These are phyloP conservation scores for Trichopria drosophilae DNA, from an alignment of 2,888 invertebrate species.

Conservation along the genomic window DNA sequence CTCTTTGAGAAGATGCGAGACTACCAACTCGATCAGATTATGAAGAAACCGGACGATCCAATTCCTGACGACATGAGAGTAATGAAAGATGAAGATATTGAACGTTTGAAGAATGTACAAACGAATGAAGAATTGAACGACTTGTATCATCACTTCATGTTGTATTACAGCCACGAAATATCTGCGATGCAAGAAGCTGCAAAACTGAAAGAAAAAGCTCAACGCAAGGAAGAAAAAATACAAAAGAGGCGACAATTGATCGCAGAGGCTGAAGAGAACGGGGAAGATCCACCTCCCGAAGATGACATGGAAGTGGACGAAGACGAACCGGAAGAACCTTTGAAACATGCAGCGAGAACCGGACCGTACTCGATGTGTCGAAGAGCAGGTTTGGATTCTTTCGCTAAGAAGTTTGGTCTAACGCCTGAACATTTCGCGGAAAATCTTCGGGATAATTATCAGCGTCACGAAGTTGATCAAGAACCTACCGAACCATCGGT, in stretches of 20 bases:
- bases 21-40: conserved; percentile 77
- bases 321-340: conserved; percentile 64
- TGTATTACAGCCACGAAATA: conserved; percentile 87
- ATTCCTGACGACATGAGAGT: conserved; percentile 81
- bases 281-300: conserved; percentile 66
- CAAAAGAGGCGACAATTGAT: conserved; percentile 60
- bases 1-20: conserved; percentile 90
- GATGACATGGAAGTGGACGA: conserved; percentile 63
- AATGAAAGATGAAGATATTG: conserved; percentile 81
- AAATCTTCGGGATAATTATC: conserved; percentile 93
- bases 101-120: conserved; percentile 78
- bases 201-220: conserved; percentile 69
- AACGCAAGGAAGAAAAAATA: conserved; percentile 62
- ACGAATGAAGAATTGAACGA: conserved; percentile 91
- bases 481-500: conserved; percentile 82
- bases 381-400: conserved; percentile 79
- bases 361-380: conserved; percentile 88
- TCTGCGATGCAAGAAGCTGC: conserved; percentile 80
- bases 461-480: conserved; percentile 93
- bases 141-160: conserved; percentile 85
- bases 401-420: conserved; percentile 90
- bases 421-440: conserved; percentile 94
- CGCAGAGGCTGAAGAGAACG: conserved; percentile 67
- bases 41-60: conserved; percentile 74
- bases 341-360: conserved; percentile 84